Evolutionary conservation across 2,888 invertebrate species (phyloP), one percentile per base, ranked within the genome.

Genomic region (Chesias legatella): DNA sequence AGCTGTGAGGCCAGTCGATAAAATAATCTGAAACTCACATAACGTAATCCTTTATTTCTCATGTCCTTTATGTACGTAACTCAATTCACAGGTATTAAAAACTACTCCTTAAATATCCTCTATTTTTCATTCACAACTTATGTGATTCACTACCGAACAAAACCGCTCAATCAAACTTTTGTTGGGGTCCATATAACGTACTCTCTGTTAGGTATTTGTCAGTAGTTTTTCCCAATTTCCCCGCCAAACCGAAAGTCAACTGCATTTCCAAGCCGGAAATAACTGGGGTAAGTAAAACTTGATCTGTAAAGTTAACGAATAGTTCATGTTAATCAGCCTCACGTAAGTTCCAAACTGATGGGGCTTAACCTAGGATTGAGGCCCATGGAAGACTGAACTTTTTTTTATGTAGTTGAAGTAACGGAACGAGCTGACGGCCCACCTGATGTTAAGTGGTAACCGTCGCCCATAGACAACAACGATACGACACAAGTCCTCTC

Each of bases 291-390:
- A 47, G 44, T 36, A 47, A 51, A 57, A 53, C 48, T 53, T 42
- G 33, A 9, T 11, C 39, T 28, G 13, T 44, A 24, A 32, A 38
- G 34, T 39, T 28, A 13, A 27, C 38, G 20, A 49, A 48, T 44
- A 48, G 50, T 48, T 47, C 51, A 48, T 50, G 54, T 58, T 51
- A 53, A 55, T 56, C 58, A 56, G 44, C 28, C 40, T 43, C 45
- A 48, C 53, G 51, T 56, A 50, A 50, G 51, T 43, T 17, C 13
- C 3, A 17, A 2, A 17, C 13, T n/a, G n/a, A 17, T 17, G 13
- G 13, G 5, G 13, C 5, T n/a, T n/a, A n/a, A n/a, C n/a, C n/a
- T n/a, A n/a, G n/a, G n/a, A n/a, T n/a, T n/a, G n/a, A n/a, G n/a
- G n/a, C n/a, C n/a, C n/a, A n/a, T n/a, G n/a, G n/a, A n/a, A n/a